Base-by-base conservation (phyloP, 64 coral and sea anemone genomes). In the Catalaphyllia jardinei region DNA sequence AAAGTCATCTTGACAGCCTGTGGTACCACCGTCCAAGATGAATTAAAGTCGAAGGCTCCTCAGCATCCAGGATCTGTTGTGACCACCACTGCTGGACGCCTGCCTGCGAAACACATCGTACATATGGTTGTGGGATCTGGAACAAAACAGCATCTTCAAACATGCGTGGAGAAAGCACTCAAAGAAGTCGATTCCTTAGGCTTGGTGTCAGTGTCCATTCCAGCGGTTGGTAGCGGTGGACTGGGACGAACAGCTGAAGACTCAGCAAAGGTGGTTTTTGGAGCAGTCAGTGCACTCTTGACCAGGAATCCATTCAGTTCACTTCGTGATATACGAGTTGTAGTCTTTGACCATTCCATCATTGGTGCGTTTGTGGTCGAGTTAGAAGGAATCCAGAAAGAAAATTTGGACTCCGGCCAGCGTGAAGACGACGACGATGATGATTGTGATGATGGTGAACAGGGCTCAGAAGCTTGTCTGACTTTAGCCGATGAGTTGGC, bases 171-270 rank as follows among this genome's bases (percentile, higher is more conserved):
- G 20, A 85, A 85, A 71, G 81, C 81, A 28, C 62, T 85, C 4
- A 85, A 71, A 28, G 35, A 49, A 15, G 81, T 39, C n/a, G 81
- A 85, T 85, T 46, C 81, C 22, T 29, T 20, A 1, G 33, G 38
- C 3, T 71, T 85, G 81, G 20, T 0, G 12, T 85, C 81, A 6
- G 33, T 85, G 35, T 85, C 81, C 38, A 85, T 85, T 85, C 81
- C 81, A 85, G 81, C 81, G 22, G 81, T 85, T 85, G 81, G 81
- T 17, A 85, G 62, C 16, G 81, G 81, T 39, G 39, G 81, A 71
- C n/a, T 85, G 39, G 63, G 81, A 15, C 38, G 49, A 28, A 50
- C 63, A 49, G 61, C 81, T 31, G 81, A 85, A 15, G 62, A 85
- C 24, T 85, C 81, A 2, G 81, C 81, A 5, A 8, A 49, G n/a